Conservation (phyloP, 1,140 invertebrate species). For the Pectinophora gossypiella region DNA sequence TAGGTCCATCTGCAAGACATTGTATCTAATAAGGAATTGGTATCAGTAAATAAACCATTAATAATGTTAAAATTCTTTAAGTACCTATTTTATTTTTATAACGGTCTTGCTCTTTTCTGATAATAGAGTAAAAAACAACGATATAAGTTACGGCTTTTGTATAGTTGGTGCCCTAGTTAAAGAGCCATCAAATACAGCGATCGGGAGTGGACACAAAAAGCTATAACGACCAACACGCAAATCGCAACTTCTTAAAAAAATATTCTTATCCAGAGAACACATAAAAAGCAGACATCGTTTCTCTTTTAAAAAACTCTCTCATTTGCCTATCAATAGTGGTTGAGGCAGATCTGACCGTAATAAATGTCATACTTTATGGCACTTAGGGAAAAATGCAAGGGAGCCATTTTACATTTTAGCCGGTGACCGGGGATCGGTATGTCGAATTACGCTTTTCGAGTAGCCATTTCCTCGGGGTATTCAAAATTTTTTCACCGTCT, state of each 20-base stretch:
- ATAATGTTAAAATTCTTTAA: no score
- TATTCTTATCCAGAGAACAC: slow-evolving; percentile 68
- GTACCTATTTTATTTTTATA: no score
- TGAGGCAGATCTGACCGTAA: slow-evolving; percentile 73
- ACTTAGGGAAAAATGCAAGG: slow-evolving; percentile 73
- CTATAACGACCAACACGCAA: slow-evolving; percentile 44
- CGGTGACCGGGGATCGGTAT: slow-evolving; percentile 60
- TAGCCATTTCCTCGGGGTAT: slow-evolving; percentile 52
- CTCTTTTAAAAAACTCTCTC: slow-evolving; percentile 75
- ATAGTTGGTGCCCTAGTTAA: neutral
- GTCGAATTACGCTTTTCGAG: slow-evolving; percentile 57
- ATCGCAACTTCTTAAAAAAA: slow-evolving; percentile 59
- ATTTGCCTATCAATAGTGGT: slow-evolving; percentile 75
- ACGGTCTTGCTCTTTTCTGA: no score
- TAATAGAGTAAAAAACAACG: neutral
- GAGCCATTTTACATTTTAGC: slow-evolving; percentile 70
- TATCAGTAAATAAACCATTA: no score
- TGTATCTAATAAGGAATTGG: no score
- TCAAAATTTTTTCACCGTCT: slow-evolving; percentile 36
- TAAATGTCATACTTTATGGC: slow-evolving; percentile 74
- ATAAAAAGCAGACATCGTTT: slow-evolving; percentile 76
- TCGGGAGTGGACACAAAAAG: slow-evolving; percentile 12
- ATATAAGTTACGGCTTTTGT: neutral
- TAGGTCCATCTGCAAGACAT: no score
- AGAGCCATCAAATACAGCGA: neutral